A percentile compares a stretch with the other conserved stretches of the same genome.
phyloP scores from a whole-genome alignment of 2,797 vertebrate genomes.

The Potorous gilbertii region DNA sequence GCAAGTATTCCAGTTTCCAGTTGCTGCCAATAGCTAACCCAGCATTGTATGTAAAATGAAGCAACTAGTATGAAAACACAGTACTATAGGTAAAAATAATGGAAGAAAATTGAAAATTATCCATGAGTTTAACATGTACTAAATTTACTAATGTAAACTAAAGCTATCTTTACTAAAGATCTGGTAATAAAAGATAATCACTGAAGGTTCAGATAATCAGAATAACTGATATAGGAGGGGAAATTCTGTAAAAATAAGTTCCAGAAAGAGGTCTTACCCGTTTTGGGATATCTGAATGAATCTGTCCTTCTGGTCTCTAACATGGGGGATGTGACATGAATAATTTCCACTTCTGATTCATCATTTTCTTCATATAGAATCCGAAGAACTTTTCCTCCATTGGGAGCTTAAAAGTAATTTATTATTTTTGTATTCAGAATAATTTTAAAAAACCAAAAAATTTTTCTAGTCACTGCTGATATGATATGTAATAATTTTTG shows the following conservation, averaged over 20 bases:
- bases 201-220: background rate
- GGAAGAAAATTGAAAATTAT: conserved; percentile 21
- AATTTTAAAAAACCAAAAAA: conserved; percentile 27
- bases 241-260: conserved; percentile 38
- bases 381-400: conserved; percentile 85
- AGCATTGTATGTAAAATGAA: conserved; percentile 32
- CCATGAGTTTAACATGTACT: background rate
- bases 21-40: background rate
- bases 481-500: conserved; percentile 9
- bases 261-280: conserved; percentile 80
- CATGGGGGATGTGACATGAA: conserved; percentile 89
- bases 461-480: background rate
- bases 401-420: conserved; percentile 81
- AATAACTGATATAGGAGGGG: conserved; percentile 21
- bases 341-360: conserved; percentile 89
- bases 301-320: conserved; percentile 89
- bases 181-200: background rate
- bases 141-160: conserved; percentile 34
- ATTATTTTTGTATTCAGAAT: conserved; percentile 66
- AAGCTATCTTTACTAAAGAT: conserved; percentile 2
- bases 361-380: conserved; percentile 91
- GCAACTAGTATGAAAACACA: conserved; percentile 21
- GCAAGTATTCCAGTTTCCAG: background rate
- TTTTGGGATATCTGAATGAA: conserved; percentile 90
- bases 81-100: conserved; percentile 33